Percentiles rank a stretch among this genome's conserved stretches.
These are phyloP conservation scores for Cydia fagiglandana DNA, from an alignment of 1,140 invertebrate genomes.

Conservation along the genomic window DNA sequence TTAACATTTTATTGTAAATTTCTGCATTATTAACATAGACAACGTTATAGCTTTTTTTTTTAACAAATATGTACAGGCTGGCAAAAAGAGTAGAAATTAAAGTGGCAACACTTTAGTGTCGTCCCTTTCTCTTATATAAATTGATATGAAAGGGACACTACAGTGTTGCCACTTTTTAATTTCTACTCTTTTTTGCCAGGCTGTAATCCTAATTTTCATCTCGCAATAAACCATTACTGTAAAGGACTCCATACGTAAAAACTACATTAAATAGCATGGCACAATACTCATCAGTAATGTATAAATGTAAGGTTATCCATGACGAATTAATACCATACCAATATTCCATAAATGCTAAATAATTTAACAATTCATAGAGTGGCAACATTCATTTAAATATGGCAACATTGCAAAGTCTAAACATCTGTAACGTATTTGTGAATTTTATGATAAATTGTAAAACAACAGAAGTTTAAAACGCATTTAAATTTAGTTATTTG, in stretches of 20 bases:
- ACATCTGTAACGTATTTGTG: slow-evolving; percentile 7
- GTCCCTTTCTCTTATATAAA: too few species aligned
- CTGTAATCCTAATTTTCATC: background rate
- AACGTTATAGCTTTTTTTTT: background rate
- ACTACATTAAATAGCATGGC: slow-evolving; percentile 20
- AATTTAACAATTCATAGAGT: slow-evolving; percentile 31
- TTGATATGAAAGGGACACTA: too few species aligned
- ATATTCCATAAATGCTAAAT: slow-evolving; percentile 27
- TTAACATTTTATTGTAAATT: background rate
- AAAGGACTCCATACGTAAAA: slow-evolving; percentile 5
- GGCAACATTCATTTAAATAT: slow-evolving; percentile 31
- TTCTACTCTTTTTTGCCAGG: too few species aligned
- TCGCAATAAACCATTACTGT: background rate
- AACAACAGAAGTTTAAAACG: background rate
- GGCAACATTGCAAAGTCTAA: slow-evolving; percentile 10
- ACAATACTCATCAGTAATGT: slow-evolving; percentile 15
- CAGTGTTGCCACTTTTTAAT: too few species aligned
- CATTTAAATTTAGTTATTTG: slow-evolving; percentile 10
- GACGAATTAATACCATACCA: slow-evolving; percentile 3
- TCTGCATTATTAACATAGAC: background rate
- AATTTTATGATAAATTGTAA: background rate
- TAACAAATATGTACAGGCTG: background rate
- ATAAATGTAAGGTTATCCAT: slow-evolving; percentile 15
- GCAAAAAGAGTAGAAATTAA: too few species aligned
- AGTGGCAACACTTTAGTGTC: too few species aligned